Base-by-base conservation (phyloP, 1,140 invertebrate species). In the Caenorhabditis remanei region DNA sequence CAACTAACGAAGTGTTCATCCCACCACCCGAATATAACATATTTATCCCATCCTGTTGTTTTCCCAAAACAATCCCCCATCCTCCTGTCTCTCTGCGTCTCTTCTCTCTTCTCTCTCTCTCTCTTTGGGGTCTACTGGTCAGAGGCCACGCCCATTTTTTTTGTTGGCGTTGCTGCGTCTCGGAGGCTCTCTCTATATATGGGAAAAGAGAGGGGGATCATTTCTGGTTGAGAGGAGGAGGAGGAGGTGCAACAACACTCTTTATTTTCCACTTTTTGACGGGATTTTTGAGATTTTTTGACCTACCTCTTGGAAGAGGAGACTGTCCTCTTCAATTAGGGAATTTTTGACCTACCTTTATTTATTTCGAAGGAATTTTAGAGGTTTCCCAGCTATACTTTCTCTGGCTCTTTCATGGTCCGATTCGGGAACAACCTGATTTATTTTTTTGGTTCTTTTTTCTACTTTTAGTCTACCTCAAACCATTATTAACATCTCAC, bases 1-100 rank as follows among this genome's bases (percentile, higher is more conserved):
- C 32, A 32, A 32, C 50, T 53, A 53, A 53, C 50, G 50, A 53
- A 53, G 50, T 53, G 50, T 53, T 53, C 50, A 13, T 16, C 16
- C 50, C 16, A 9, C n/a, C 16, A n/a, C 14, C 8, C n/a, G 3
- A 8, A 16, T 58, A 58, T n/a, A 4, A 58, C n/a, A 58, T 58
- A 58, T n/a, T 40, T 63, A 32, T 40, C 61, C 21, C 61, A 1
- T 16, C 40, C 4, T 71, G 13, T 19, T 43, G 4, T 16, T 65
- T 43, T 46, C 41, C 41, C 65, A 71, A 71, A 71, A 71, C 65
- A 71, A 71, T 71, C 24, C 61, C 61, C 40, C 41, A n/a, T n/a
- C n/a, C n/a, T n/a, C n/a, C n/a, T n/a, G n/a, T 5, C 4, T 71
- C 65, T 71, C 40, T 71, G 40, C 41, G 40, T 71, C 65, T 71